phyloP scores from a whole-genome alignment of 64 coral and sea anemone genomes.

The Actinia tenebrosa region DNA sequence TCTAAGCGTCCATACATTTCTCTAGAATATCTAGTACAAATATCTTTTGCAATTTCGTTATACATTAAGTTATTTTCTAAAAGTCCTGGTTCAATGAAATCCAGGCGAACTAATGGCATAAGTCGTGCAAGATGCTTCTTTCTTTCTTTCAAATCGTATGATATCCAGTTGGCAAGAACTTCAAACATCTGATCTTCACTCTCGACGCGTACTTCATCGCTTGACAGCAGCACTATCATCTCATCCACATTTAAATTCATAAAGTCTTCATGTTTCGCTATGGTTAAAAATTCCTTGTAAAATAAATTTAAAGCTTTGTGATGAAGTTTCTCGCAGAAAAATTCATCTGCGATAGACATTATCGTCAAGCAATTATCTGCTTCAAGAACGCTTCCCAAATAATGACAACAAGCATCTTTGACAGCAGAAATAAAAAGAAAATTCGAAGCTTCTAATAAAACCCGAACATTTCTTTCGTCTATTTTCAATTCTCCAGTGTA shows the following conservation, averaged over 20 bases:
- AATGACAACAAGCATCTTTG: constrained; percentile 60
- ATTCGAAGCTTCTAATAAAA: constrained; percentile 74
- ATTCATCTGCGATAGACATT: constrained; percentile 67
- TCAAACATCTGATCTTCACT: constrained; percentile 59
- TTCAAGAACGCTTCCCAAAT: constrained; percentile 46
- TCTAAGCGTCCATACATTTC: background rate
- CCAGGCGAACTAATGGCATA: constrained; percentile 49
- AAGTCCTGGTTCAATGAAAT: constrained; percentile 43
- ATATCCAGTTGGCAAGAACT: constrained; percentile 56
- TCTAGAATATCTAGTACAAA: background rate
- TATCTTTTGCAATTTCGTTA: constrained; percentile 1
- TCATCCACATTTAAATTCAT: constrained; percentile 31
- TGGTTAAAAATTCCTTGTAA: constrained; percentile 37
- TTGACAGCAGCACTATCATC: constrained; percentile 56
- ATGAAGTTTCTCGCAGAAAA: constrained; percentile 45
- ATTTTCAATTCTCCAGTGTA: constrained; percentile 69
- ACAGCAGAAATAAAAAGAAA: constrained; percentile 61
- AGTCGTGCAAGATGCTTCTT: constrained; percentile 28
- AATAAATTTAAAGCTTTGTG: constrained; percentile 47
- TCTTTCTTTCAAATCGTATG: constrained; percentile 45
- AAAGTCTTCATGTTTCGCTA: constrained; percentile 62
- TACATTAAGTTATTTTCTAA: background rate
- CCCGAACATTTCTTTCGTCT: constrained; percentile 53
- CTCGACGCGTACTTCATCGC: constrained; percentile 68
- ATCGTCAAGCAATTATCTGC: constrained; percentile 66